Conservation (phyloP, 2,888 invertebrate species). For the Rhingia rostrata region DNA sequence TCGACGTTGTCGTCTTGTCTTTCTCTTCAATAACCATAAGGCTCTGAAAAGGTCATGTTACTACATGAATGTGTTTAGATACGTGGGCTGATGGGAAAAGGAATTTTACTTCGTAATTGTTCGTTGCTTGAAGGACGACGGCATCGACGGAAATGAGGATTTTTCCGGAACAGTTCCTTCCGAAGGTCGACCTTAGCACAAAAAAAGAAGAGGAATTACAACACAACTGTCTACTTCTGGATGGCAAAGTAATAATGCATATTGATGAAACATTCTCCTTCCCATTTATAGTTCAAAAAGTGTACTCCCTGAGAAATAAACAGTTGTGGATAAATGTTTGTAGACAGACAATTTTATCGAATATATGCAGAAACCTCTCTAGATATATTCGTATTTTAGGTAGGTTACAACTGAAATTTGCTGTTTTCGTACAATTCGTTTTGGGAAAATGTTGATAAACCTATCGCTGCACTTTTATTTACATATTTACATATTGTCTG, state of each 20-base stretch:
- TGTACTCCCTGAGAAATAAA: not conserved
- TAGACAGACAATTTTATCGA: too few relatives aligned
- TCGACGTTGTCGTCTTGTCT: not conserved
- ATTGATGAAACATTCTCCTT: slow-evolving; percentile 57
- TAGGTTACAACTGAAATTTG: too few relatives aligned
- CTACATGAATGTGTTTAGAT: slow-evolving; percentile 20
- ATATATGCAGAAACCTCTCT: too few relatives aligned
- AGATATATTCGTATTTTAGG: too few relatives aligned
- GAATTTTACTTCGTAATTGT: slow-evolving; percentile 61
- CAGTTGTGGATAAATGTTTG: slow-evolving; percentile 16
- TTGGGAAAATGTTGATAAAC: too few relatives aligned
- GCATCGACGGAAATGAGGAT: slow-evolving; percentile 56
- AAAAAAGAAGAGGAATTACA: slow-evolving; percentile 21
- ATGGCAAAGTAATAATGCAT: slow-evolving; percentile 55
- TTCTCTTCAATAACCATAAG: not conserved
- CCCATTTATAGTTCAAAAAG: slow-evolving; percentile 18
- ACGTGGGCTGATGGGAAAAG: slow-evolving; percentile 26
- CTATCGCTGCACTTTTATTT: too few relatives aligned
- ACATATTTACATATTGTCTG: too few relatives aligned
- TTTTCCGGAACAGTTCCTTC: slow-evolving; percentile 63
- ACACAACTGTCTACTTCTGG: not conserved
- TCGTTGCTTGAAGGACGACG: slow-evolving; percentile 56
- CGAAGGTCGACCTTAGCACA: slow-evolving; percentile 49
- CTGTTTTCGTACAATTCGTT: too few relatives aligned
- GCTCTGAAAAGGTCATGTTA: slow-evolving; percentile 54